Conservation (phyloP, 2,113 vertebrate species). For the Aphyosemion australe region DNA sequence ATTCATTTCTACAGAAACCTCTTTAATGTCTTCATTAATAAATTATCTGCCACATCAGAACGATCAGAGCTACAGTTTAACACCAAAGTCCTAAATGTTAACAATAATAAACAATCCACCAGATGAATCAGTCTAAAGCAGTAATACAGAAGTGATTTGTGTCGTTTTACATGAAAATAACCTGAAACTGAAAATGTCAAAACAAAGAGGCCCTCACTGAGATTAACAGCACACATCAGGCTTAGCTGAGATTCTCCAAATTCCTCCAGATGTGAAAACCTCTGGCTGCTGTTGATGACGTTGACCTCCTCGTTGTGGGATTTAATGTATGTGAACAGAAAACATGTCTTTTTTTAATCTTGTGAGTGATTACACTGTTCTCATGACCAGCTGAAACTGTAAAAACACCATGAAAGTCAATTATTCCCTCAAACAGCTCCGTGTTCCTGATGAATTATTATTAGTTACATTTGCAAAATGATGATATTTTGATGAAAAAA, state of each 20-base stretch:
- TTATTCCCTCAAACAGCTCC: too few species aligned
- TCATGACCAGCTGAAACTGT: not conserved
- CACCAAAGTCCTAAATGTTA: not conserved
- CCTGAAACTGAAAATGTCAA: not conserved
- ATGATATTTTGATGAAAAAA: too few species aligned
- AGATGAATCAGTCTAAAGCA: not conserved
- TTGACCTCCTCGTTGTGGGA: not conserved
- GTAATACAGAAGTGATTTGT: not conserved
- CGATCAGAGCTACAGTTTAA: not conserved
- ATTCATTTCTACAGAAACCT: too few species aligned
- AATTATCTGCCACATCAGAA: too few species aligned
- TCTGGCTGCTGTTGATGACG: not conserved
- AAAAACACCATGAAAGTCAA: not conserved
- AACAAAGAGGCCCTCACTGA: constrained; percentile 1
- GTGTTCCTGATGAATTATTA: too few species aligned
- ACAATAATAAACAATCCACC: not conserved
- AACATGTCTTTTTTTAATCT: not conserved
- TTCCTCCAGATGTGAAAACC: not conserved
- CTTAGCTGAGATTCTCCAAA: not conserved
- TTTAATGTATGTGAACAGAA: not conserved
- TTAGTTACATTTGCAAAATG: too few species aligned
- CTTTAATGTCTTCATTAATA: too few species aligned
- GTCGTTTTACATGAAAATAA: not conserved
- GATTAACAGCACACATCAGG: constrained; percentile 2
- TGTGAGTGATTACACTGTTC: not conserved